Conservation (phyloP, 2,113 vertebrate genomes). For the Microcebus griseorufus region DNA sequence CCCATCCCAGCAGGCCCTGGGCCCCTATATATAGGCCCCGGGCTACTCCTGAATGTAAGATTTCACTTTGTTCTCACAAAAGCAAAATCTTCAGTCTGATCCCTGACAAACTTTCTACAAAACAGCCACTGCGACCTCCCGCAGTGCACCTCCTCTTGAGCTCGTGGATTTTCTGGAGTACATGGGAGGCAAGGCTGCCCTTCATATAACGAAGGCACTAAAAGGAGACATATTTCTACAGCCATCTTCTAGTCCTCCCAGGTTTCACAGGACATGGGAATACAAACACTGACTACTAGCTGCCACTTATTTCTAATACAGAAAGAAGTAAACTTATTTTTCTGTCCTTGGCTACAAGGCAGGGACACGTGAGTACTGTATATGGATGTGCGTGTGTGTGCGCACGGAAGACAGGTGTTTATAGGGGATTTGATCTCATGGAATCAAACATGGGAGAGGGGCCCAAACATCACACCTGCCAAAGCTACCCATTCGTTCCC, state of each 20-base stretch:
- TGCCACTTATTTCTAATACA: neutral
- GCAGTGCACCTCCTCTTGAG: neutral
- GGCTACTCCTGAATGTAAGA: constrained; percentile 48
- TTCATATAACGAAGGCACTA: neutral
- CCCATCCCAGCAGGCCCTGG: constrained; percentile 87
- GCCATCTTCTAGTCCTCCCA: neutral
- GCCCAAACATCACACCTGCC: neutral
- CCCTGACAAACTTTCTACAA: neutral
- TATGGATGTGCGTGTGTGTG: neutral
- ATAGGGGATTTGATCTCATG: neutral
- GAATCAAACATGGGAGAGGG: neutral
- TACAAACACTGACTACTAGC: neutral
- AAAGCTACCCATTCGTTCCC: neutral
- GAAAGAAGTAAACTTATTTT: neutral
- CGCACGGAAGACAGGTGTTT: fast-evolving
- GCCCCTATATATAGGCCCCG: constrained; percentile 68
- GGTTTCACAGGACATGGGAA: neutral
- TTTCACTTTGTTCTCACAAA: neutral
- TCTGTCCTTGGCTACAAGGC: neutral
- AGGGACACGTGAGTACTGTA: fast-evolving
- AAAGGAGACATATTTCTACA: neutral
- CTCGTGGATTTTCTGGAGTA: neutral
- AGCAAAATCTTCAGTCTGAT: neutral
- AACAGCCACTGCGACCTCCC: neutral
- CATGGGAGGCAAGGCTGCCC: neutral